Evolutionary conservation across 1,140 invertebrate species (phyloP), one percentile per base, ranked within the genome.

Genomic region (Ceratina australensis): DNA sequence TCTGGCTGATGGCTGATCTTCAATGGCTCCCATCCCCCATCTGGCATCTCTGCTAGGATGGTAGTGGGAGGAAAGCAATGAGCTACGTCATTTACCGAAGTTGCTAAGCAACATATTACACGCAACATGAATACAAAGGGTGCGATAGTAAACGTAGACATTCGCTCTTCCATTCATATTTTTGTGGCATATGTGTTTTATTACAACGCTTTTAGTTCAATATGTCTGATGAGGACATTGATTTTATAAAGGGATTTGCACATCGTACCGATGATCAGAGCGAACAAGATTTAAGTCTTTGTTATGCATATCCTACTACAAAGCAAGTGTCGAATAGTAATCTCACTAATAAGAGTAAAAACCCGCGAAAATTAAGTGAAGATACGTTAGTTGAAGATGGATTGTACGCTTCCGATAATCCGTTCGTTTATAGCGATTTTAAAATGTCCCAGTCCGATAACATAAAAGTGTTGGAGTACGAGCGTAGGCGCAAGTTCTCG

Each of bases 351-450:
- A 24, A 75, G 8, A 71, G 60, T 20, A 16, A 78, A 42, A 68
- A 65, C 60, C 50, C 59, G 12, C 75, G 78, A 77, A 69, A 71
- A 64, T 78, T 50, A 56, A 22, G 26, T 26, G 61, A 75, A 26
- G 76, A 79, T 0, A 59, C 69, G 22, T 81, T 66, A n/a, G 67
- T 18, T 7, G 89, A 91, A 10, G 90, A 92, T 66, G 91, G 90
- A 26, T 79, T 92, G 0, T 92, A 89, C 68, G 78, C 81, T 5
- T 78, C 84, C 24, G 73, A 86, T 18, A 84, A 80, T 73, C 89
- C 88, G 13, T 68, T 92, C 20, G 89, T 88, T 18, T 74, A 80
- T 1, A 88, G 77, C 16, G 64, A 90, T 0, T 67, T 88, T 7
- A 91, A 91, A 54, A 87, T 88, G 0, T 87, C 88, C 74, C 75